Base-by-base conservation (phyloP, 2,888 invertebrate species). In the Acronicta alni region DNA sequence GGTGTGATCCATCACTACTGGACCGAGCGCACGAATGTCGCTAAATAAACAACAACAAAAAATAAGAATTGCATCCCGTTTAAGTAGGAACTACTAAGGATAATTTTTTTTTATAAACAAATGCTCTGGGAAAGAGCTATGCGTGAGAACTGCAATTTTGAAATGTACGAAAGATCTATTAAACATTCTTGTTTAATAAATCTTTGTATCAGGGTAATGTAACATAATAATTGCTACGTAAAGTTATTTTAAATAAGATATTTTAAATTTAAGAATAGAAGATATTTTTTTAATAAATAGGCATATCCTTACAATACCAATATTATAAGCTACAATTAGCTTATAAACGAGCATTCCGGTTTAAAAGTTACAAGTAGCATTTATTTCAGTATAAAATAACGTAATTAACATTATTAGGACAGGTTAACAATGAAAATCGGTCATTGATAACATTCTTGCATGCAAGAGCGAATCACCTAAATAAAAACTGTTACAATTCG, bases 1-100 rank as follows among this genome's bases (percentile, higher is more conserved):
- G 77, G 75, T 78, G 74, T 75, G 79, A 83, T 81, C 72, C 72
- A 74, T 83, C 80, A 80, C 75, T 67, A 60, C 41, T 57, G 57
- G 66, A 61, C 58, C 51, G 63, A 55, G 23, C 17, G 45, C 53
- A 48, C 48, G 37, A 60, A 56, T 57, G 59, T 66, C 57, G 39
- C 45, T 57, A 46, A 48, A 59, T 42, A 70, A 56, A 57, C 38
- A 56, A 18, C n/a, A n/a, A 66, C 39, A 64, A 75, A 67, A 61
- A 35, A 14, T 30, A 20, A 42, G 39, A 30, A 23, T 4, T 30
- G 14, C 12, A 42, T 48, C 37, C 53, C 30, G 32, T 56, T 7
- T 37, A 56, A 48, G 54, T 55, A 72, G 52, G 38, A 54, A 55
- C 44, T 48, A 57, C 43, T 57, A 42, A 42, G 39, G 17, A 9